These are phyloP conservation scores for Perca fluviatilis DNA, from an alignment of 2,113 vertebrate genomes.

Conservation along the genomic window DNA sequence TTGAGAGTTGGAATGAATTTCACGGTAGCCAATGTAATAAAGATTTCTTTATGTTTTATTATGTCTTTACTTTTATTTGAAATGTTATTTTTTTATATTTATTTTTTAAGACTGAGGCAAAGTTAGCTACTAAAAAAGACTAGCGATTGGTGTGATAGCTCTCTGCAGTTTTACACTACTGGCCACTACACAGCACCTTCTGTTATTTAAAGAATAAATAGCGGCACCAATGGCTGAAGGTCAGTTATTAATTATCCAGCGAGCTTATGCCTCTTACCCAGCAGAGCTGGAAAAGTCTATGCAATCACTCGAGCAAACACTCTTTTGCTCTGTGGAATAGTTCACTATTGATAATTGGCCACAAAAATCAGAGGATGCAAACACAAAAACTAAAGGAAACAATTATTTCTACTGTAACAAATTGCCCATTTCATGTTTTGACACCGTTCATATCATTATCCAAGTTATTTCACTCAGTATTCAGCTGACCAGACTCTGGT, in stretches of 20 bases:
- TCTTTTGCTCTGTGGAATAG: conserved; percentile 3
- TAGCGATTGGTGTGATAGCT: neutral
- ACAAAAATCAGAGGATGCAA: neutral
- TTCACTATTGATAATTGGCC: conserved; percentile 17
- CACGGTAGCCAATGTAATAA: neutral
- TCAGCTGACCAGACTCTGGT: neutral
- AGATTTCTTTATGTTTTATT: neutral
- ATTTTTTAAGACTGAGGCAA: neutral
- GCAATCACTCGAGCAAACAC: conserved; percentile 42
- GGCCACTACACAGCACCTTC: neutral
- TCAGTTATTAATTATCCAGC: conserved; percentile 44
- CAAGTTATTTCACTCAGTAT: neutral
- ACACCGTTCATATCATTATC: neutral
- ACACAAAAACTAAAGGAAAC: neutral
- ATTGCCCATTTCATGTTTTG: neutral
- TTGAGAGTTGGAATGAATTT: neutral
- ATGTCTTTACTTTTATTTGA: neutral
- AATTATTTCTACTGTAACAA: neutral
- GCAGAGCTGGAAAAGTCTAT: conserved; percentile 19
- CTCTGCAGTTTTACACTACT: neutral
- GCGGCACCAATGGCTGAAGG: neutral
- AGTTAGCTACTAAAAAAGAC: neutral
- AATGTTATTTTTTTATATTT: neutral
- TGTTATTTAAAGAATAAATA: conserved; percentile 5
- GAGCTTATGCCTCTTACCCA: conserved; percentile 17